phyloP scores from a whole-genome alignment of 2,888 invertebrate species.

The Caenorhabditis sp. region DNA sequence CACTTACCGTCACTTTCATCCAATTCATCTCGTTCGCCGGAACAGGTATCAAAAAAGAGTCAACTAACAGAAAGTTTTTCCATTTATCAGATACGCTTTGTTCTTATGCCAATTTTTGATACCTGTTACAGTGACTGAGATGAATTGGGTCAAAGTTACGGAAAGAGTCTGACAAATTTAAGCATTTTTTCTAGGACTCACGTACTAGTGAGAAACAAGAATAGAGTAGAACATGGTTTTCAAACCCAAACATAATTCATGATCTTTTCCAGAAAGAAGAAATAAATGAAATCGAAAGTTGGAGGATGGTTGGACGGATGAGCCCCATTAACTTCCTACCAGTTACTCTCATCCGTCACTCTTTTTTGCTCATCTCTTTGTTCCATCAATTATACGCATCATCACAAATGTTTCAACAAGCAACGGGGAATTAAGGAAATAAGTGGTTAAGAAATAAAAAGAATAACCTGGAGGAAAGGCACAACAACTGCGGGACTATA shows the following conservation, averaged over 20 bases:
- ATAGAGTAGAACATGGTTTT: not conserved
- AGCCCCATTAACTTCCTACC: slow-evolving; percentile 50
- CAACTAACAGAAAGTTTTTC: too few relatives aligned
- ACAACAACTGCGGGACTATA: slow-evolving; percentile 17
- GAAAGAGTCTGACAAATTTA: too few relatives aligned
- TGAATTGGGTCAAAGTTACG: too few relatives aligned
- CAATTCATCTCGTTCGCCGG: too few relatives aligned
- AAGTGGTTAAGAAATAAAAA: slow-evolving; percentile 14
- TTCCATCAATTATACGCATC: slow-evolving; percentile 8
- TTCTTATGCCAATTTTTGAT: too few relatives aligned
- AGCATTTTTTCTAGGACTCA: not conserved
- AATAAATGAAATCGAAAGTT: slow-evolving; percentile 30
- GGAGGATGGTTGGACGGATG: not conserved
- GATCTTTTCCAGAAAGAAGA: not conserved
- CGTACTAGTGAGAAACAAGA: not conserved
- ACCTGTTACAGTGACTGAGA: too few relatives aligned
- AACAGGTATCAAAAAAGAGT: too few relatives aligned
- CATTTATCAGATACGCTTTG: too few relatives aligned
- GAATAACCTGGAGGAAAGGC: slow-evolving; percentile 32
- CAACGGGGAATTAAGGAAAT: slow-evolving; percentile 34
- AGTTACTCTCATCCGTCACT: slow-evolving; percentile 40
- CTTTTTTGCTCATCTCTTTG: slow-evolving; percentile 26
- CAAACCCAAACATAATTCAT: not conserved
- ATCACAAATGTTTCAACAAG: slow-evolving; percentile 15
- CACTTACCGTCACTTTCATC: too few relatives aligned